phyloP scores from a whole-genome alignment of 1,140 invertebrate genomes.

The Odontomachus brunneus region DNA sequence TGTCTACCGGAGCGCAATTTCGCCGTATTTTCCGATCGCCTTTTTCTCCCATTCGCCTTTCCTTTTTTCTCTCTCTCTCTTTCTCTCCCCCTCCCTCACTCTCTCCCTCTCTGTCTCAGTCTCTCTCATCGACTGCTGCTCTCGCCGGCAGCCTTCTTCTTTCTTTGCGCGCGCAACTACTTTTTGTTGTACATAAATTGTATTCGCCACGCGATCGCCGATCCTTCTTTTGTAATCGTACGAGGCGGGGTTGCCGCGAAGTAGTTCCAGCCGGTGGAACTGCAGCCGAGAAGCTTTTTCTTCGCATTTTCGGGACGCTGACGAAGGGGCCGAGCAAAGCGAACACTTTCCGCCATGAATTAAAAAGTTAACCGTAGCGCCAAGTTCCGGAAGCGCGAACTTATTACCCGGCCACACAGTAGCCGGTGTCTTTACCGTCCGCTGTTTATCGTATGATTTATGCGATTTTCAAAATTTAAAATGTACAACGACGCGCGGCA shows the following conservation, averaged over 20 bases:
- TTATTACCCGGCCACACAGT: no score
- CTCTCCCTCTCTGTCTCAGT: neutral
- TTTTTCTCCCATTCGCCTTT: neutral
- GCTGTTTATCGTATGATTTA: neutral
- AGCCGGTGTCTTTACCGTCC: neutral
- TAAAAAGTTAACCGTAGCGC: slow-evolving; percentile 50
- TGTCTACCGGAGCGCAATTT: slow-evolving; percentile 65
- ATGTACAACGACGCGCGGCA: neutral
- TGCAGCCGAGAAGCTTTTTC: slow-evolving; percentile 45
- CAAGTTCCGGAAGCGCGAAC: slow-evolving; percentile 12
- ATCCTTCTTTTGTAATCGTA: slow-evolving; percentile 47
- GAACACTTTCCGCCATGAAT: slow-evolving; percentile 38
- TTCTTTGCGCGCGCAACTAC: neutral
- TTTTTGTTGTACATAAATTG: slow-evolving; percentile 52
- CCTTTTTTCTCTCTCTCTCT: neutral
- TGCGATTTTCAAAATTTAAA: neutral
- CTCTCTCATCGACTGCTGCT: neutral
- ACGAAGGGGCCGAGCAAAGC: slow-evolving; percentile 15
- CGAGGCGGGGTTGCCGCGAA: slow-evolving; percentile 2
- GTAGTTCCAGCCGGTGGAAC: slow-evolving; percentile 33
- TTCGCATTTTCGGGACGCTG: slow-evolving; percentile 20
- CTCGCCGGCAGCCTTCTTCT: neutral
- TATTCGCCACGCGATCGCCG: slow-evolving; percentile 55
- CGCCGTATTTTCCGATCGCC: slow-evolving; percentile 52
- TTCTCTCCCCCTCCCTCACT: neutral